Evolutionary conservation across 2,797 vertebrate species (phyloP), one percentile per base, ranked within the genome.

Genomic region (Sebastes iracundus): DNA sequence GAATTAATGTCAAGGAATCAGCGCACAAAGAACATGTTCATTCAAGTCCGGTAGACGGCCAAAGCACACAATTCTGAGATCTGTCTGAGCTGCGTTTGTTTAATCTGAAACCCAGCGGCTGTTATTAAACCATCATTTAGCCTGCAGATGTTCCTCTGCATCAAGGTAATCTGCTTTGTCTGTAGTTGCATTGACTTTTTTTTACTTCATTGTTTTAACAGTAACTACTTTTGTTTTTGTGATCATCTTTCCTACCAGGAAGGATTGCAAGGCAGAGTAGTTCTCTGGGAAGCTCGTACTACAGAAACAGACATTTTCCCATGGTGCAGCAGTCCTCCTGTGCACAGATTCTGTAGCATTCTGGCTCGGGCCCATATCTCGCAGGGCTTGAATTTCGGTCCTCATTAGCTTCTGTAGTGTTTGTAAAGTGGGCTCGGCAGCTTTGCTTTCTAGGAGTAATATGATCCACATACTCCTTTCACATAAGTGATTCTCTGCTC

Each of bases 1-100:
- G 85, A 91, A 90, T 90, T 88, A 89, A 91, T 86, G 88, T 93
- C 87, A 87, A 85, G 75, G 62, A 83, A 84, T 87, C 72, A 0
- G 72, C 74, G n/a, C 82, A 91, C 88, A 89, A 84, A 88, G 80
- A 88, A 72, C 87, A 71, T 88, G 90, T 93, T 92, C 85, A 83
- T 90, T 92, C 87, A 85, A 69, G 90, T 87, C 87, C 82, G 77
- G 73, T 84, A 84, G 74, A 84, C n/a, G 5, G 64, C 77, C 79
- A 73, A 25, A 86, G 53, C 84, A 18, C 82, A 75, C 61, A 49
- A 6, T 42, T 75, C 72, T 62, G 83, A 79, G 72, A 82, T 84
- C 84, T 79, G 80, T 72, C 80, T 76, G 75, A 65, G 68, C 61
- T 12, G 33, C 2, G 33, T 79, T 84, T 71, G 53, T 90, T 88